Evolutionary conservation across 2,888 invertebrate genomes (phyloP).

Genomic region (Syritta pipiens): DNA sequence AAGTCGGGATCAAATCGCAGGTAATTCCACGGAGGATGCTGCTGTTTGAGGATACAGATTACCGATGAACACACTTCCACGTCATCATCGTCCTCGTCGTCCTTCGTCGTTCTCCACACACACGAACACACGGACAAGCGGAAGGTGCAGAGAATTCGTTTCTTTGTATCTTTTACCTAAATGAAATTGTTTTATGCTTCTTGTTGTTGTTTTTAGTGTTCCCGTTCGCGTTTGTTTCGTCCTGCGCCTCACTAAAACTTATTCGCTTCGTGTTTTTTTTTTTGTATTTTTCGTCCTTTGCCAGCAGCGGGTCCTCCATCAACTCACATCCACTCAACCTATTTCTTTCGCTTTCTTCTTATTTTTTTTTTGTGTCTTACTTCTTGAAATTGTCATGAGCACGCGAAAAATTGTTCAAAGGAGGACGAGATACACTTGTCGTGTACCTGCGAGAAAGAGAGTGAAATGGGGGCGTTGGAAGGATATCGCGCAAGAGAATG

Average conservation of each 20-base stretch:
- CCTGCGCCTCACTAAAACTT: conserved; percentile 55
- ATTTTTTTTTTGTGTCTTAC: conserved; percentile 52
- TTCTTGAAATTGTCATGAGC: conserved; percentile 64
- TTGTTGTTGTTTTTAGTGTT: background rate
- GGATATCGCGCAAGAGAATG: conserved; percentile 8
- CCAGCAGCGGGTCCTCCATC: conserved; percentile 30
- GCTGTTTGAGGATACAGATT: conserved; percentile 36
- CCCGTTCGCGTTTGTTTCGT: conserved; percentile 28
- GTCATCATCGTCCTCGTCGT: no score
- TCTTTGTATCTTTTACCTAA: conserved; percentile 33
- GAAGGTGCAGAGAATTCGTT: conserved; percentile 47
- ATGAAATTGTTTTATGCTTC: conserved; percentile 51
- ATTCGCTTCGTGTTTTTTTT: no score
- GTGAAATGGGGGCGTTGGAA: background rate
- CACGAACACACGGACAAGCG: conserved; percentile 38
- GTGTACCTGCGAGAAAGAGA: no score
- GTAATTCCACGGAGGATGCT: no score
- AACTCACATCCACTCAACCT: conserved; percentile 63
- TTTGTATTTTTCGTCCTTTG: conserved; percentile 3
- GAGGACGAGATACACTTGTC: background rate
- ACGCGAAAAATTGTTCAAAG: conserved; percentile 57
- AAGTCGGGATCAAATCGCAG: no score
- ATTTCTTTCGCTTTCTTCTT: conserved; percentile 52
- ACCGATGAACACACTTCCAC: conserved; percentile 33
- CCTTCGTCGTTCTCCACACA: no score